These are phyloP conservation scores for Pollenia labialis DNA, from an alignment of 2,888 invertebrate species.

Conservation along the genomic window DNA sequence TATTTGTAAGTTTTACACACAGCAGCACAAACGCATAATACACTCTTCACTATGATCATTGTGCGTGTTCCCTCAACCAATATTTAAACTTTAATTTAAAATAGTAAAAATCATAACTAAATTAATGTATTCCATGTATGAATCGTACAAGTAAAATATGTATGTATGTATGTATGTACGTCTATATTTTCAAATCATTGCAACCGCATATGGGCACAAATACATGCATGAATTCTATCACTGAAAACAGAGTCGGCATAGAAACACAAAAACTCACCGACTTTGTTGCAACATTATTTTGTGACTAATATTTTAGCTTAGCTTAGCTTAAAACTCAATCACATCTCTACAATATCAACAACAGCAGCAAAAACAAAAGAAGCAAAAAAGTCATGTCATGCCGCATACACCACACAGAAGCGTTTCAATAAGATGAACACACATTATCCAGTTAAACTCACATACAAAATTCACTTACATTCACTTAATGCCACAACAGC, in stretches of 20 bases:
- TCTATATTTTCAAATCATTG: constrained; percentile 44
- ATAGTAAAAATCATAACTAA: not conserved
- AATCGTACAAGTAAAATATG: constrained; percentile 13
- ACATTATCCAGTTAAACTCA: constrained; percentile 1
- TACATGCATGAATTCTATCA: constrained; percentile 45
- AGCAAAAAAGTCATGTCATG: constrained; percentile 28
- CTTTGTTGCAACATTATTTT: constrained; percentile 26
- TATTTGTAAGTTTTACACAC: no score
- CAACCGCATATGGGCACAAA: constrained; percentile 19
- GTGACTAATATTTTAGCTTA: constrained; percentile 58
- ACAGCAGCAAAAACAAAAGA: not conserved
- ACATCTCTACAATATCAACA: constrained; percentile 25
- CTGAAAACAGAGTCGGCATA: constrained; percentile 14
- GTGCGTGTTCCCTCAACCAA: not conserved
- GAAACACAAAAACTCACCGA: not conserved
- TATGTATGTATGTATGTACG: not conserved
- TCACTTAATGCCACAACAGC: constrained; percentile 38
- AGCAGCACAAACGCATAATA: no score
- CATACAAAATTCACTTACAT: constrained; percentile 55
- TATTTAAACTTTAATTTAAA: not conserved
- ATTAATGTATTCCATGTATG: constrained; percentile 1
- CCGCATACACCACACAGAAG: constrained; percentile 22
- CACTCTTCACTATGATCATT: no score
- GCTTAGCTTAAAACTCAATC: constrained; percentile 66
- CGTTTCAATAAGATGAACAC: not conserved